These are phyloP conservation scores for Drymodes brunneopygia DNA, from an alignment of 2,113 vertebrate genomes.

Conservation along the genomic window DNA sequence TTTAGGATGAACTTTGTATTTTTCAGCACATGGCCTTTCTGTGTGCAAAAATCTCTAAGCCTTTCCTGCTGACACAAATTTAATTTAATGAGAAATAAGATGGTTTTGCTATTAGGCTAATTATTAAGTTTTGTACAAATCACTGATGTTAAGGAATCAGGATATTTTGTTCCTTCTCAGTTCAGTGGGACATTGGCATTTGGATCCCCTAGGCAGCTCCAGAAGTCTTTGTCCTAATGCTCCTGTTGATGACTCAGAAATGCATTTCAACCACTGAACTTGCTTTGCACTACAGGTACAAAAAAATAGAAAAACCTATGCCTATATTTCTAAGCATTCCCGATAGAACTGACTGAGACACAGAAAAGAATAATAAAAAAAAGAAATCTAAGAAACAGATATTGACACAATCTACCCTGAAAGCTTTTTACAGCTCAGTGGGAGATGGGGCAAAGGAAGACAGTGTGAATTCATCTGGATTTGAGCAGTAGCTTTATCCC, in stretches of 20 bases:
- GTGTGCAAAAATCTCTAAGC: neutral
- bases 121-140: neutral
- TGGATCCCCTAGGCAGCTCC: neutral
- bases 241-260: neutral
- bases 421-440: neutral
- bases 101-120: neutral
- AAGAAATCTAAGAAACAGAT: neutral
- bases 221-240: neutral
- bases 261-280: neutral
- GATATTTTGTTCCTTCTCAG: neutral
- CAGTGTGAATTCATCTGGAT: neutral
- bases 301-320: neutral
- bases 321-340: neutral
- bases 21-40: neutral
- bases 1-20: neutral
- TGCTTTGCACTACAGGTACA: neutral
- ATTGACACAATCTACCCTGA: neutral
- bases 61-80: neutral
- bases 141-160: neutral
- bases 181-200: neutral
- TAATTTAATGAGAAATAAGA: neutral
- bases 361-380: neutral
- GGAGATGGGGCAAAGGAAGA: neutral
- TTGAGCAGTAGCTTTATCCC: neutral
- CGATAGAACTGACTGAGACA: neutral